These are phyloP conservation scores for Triplophysa yarkandensis DNA, from an alignment of 2,797 vertebrate species.

Conservation along the genomic window DNA sequence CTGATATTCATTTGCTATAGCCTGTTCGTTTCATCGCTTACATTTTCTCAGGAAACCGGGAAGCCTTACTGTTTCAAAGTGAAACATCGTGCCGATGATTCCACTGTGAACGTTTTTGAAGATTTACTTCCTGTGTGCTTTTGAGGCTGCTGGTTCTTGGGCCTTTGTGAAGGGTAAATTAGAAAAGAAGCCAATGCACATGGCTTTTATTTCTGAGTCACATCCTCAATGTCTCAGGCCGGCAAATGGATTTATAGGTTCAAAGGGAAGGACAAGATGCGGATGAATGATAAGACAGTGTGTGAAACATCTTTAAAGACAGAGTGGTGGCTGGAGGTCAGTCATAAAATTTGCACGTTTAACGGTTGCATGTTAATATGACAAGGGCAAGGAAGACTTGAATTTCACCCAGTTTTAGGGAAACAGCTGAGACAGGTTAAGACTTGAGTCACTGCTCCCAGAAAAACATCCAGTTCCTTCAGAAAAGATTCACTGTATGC, in stretches of 20 bases:
- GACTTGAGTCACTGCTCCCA: slow-evolving; percentile 47
- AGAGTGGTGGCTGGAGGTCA: slow-evolving; percentile 22
- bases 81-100: slow-evolving; percentile 25
- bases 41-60: slow-evolving; percentile 16
- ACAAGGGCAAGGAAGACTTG: slow-evolving; percentile 9
- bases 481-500: slow-evolving; percentile 29
- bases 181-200: slow-evolving; percentile 42
- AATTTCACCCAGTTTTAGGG: slow-evolving; percentile 1
- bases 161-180: slow-evolving; percentile 49
- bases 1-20: slow-evolving; percentile 45
- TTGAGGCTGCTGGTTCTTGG: slow-evolving; percentile 23
- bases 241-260: slow-evolving; percentile 46
- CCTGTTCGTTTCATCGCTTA: slow-evolving; percentile 32
- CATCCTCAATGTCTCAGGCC: slow-evolving; percentile 35
- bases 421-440: slow-evolving; percentile 57
- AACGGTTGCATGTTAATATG: slow-evolving; percentile 21
- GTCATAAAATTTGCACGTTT: slow-evolving; percentile 2
- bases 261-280: slow-evolving; percentile 34
- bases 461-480: slow-evolving; percentile 39
- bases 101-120: slow-evolving; percentile 27
- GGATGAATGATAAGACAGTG: slow-evolving; percentile 17
- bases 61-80: slow-evolving; percentile 38
- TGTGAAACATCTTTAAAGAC: slow-evolving; percentile 22
- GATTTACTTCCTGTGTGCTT: slow-evolving; percentile 31
- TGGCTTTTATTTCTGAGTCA: slow-evolving; percentile 48